Conservation (phyloP, 2,888 invertebrate species). For the Cryptocephalus primarius region DNA sequence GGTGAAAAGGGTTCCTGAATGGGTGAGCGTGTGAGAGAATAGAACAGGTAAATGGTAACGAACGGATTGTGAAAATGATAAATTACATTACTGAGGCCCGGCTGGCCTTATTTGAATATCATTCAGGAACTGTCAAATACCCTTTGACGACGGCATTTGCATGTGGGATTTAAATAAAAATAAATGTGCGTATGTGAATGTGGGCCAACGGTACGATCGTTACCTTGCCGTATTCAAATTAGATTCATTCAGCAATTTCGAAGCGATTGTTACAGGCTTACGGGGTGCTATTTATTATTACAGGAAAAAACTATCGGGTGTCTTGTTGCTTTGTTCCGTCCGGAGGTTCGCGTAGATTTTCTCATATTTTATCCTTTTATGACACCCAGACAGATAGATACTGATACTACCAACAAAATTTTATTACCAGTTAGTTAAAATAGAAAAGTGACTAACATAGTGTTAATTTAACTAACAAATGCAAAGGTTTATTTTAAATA, state of each 20-base stretch:
- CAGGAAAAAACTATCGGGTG: no score
- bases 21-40: slow-evolving; percentile 23
- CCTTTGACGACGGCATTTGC: slow-evolving; percentile 31
- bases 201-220: slow-evolving; percentile 5
- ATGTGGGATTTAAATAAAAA: slow-evolving; percentile 22
- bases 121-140: slow-evolving; percentile 36
- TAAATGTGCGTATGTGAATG: slow-evolving; percentile 1
- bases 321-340: no score
- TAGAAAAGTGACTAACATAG: no score
- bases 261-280: slow-evolving; percentile 16
- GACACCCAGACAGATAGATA: no score
- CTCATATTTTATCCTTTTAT: no score
- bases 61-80: slow-evolving; percentile 32
- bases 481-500: no score
- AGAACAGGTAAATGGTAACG: slow-evolving; percentile 27
- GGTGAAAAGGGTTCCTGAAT: slow-evolving; percentile 11
- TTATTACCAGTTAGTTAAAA: no score
- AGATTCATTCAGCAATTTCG: slow-evolving; percentile 22
- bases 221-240: slow-evolving; percentile 22
- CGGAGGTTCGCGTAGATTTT: no score
- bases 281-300: slow-evolving; percentile 9
- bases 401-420: no score
- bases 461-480: no score
- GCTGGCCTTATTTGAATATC: slow-evolving; percentile 34
- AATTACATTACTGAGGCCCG: slow-evolving; percentile 22